A percentile compares a stretch with the other conserved stretches of the same genome.
Conservation (phyloP, 2,797 vertebrate species). For the Danionella dracula region DNA sequence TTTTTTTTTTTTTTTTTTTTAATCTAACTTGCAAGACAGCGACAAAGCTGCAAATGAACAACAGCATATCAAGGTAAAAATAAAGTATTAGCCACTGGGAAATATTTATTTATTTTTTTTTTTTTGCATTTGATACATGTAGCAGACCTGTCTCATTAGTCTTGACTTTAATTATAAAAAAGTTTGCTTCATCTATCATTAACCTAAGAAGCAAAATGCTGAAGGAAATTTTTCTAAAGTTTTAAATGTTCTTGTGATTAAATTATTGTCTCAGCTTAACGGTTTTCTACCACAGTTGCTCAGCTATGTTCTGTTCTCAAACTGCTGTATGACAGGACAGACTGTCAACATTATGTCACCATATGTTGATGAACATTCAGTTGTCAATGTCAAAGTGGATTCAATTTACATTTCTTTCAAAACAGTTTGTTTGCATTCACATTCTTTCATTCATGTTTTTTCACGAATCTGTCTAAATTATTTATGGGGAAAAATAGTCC, state of each 20-base stretch:
- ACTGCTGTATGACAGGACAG: not conserved
- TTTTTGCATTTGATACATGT: slow-evolving; percentile 4
- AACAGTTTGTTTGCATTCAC: not conserved
- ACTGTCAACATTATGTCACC: not conserved
- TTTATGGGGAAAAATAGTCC: too few species aligned
- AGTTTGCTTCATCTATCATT: slow-evolving; percentile 20
- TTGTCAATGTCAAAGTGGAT: too few species aligned
- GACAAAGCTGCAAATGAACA: slow-evolving; percentile 20
- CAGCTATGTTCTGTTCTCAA: not conserved
- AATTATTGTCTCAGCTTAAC: slow-evolving; percentile 11
- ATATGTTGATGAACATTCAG: not conserved
- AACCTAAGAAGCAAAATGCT: slow-evolving; percentile 9
- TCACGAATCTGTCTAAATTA: too few species aligned
- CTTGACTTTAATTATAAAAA: slow-evolving; percentile 4
- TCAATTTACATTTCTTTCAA: not conserved
- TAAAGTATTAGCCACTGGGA: slow-evolving; percentile 30
- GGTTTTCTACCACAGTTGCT: not conserved
- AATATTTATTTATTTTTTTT: not conserved
- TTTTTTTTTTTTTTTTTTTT: slow-evolving; percentile 7
- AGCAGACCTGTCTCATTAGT: slow-evolving; percentile 23
- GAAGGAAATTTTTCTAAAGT: not conserved
- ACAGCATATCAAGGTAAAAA: slow-evolving; percentile 2
- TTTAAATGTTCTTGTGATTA: not conserved
- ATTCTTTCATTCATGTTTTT: too few species aligned
- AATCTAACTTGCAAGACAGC: slow-evolving; percentile 11